Evolutionary conservation across 1,140 invertebrate genomes (phyloP).

Genomic region (Gonatopus flavifemur): DNA sequence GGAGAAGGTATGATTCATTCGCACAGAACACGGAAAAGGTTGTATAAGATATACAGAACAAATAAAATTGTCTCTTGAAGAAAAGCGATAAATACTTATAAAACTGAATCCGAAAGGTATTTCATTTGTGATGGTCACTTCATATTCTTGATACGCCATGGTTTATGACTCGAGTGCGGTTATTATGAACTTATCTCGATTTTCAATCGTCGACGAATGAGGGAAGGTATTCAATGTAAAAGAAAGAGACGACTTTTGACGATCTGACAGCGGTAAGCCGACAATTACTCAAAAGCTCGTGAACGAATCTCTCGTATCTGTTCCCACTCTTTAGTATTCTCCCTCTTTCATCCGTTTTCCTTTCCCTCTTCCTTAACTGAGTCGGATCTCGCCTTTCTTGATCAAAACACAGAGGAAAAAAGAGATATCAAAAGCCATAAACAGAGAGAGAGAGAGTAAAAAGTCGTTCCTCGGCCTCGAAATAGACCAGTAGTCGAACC

Average conservation of each 20-base stretch:
- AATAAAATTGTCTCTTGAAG: no score
- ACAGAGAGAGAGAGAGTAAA: slow-evolving; percentile 17
- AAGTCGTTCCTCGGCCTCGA: slow-evolving; percentile 50
- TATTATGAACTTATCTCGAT: slow-evolving; percentile 32
- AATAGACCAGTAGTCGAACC: slow-evolving; percentile 49
- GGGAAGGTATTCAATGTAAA: no score
- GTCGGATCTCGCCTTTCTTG: slow-evolving; percentile 37
- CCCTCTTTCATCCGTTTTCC: slow-evolving; percentile 7
- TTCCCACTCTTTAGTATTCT: slow-evolving; percentile 11
- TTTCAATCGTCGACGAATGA: slow-evolving; percentile 19
- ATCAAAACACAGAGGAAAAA: slow-evolving; percentile 52
- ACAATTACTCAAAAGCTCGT: slow-evolving; percentile 52
- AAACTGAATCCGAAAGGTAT: no score
- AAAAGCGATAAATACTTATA: no score
- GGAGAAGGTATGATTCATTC: no score
- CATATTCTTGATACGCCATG: no score
- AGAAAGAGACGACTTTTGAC: slow-evolving; percentile 44
- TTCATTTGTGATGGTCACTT: no score
- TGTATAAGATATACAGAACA: no score
- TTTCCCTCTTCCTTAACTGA: slow-evolving; percentile 2
- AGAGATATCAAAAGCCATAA: slow-evolving; percentile 54
- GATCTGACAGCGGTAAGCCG: slow-evolving; percentile 39
- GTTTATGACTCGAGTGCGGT: no score
- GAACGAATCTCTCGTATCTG: slow-evolving; percentile 27
- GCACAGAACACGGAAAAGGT: no score